Percentiles rank a stretch among this genome's conserved stretches.
Conservation (phyloP, 35 echinoderm and acorn worm species). For the Acanthaster planci region DNA sequence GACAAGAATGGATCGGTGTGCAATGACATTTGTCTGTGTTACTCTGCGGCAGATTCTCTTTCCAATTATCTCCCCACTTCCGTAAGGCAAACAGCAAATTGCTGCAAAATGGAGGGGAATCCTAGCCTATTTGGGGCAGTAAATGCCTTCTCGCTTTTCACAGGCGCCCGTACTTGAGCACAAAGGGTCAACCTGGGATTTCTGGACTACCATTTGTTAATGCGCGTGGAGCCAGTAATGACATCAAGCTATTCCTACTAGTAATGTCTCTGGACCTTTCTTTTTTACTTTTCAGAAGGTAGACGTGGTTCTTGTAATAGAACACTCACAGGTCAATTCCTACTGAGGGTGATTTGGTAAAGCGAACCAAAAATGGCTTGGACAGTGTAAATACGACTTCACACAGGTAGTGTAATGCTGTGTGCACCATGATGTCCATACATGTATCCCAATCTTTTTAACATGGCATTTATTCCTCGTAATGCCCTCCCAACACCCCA, state of each 20-base stretch:
- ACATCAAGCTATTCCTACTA: too few relatives aligned
- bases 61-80: conserved; percentile 6
- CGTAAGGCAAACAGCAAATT: conserved; percentile 1
- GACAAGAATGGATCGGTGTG: too few relatives aligned
- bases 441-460: too few relatives aligned
- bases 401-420: neutral
- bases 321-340: neutral
- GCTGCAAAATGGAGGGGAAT: too few relatives aligned
- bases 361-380: neutral
- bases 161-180: neutral
- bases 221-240: neutral
- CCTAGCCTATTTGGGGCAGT: too few relatives aligned
- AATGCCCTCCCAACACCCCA: too few relatives aligned
- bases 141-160: conserved; percentile 12
- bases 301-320: neutral
- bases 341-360: conserved; percentile 9
- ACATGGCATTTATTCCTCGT: too few relatives aligned
- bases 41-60: neutral
- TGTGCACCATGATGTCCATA: conserved; percentile 5
- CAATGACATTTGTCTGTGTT: too few relatives aligned
- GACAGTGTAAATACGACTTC: neutral
- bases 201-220: neutral
- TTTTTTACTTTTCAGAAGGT: neutral
- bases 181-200: conserved; percentile 11
- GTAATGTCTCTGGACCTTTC: too few relatives aligned